A percentile compares a stretch with the other conserved stretches of the same genome.
Evolutionary conservation across 2,888 invertebrate genomes (phyloP).

Genomic region (Philereme transversata): DNA sequence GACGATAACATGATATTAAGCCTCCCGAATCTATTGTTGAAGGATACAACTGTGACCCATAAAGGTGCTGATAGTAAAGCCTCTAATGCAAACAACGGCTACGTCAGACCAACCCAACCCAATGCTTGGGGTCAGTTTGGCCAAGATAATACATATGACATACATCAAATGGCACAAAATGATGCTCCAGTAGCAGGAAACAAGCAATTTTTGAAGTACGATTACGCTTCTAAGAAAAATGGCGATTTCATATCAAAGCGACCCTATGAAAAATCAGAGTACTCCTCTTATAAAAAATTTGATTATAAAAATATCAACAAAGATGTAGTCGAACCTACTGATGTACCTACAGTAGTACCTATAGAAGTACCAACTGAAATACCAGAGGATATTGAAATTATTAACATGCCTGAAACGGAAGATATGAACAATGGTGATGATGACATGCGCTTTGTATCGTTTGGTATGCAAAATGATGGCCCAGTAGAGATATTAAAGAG

Average conservation of each 20-base stretch:
- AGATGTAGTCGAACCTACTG: conserved; percentile 29
- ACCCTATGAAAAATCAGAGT: conserved; percentile 24
- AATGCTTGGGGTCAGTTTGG: conserved; percentile 39
- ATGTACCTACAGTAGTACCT: conserved; percentile 35
- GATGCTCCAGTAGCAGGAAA: conserved; percentile 1
- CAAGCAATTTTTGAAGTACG: conserved; percentile 10
- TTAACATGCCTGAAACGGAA: conserved; percentile 5
- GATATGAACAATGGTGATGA: not conserved
- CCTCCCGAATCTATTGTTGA: conserved; percentile 67
- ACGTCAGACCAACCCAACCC: conserved; percentile 43
- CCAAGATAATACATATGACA: conserved; percentile 12
- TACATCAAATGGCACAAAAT: conserved; percentile 22
- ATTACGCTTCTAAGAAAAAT: conserved; percentile 23
- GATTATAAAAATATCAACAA: conserved; percentile 32
- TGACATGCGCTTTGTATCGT: not conserved
- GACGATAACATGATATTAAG: conserved; percentile 70
- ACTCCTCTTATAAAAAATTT: conserved; percentile 17
- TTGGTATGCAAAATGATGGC: conserved; percentile 19
- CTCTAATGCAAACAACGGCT: conserved; percentile 37
- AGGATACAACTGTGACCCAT: conserved; percentile 63
- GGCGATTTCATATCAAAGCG: conserved; percentile 15
- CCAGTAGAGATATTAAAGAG: conserved; percentile 35
- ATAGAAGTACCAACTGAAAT: conserved; percentile 10
- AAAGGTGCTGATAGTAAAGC: conserved; percentile 54
- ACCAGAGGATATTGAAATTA: conserved; percentile 4